Evolutionary conservation across 2,888 invertebrate genomes (phyloP).

Genomic region (Tetheella fluctuosa): DNA sequence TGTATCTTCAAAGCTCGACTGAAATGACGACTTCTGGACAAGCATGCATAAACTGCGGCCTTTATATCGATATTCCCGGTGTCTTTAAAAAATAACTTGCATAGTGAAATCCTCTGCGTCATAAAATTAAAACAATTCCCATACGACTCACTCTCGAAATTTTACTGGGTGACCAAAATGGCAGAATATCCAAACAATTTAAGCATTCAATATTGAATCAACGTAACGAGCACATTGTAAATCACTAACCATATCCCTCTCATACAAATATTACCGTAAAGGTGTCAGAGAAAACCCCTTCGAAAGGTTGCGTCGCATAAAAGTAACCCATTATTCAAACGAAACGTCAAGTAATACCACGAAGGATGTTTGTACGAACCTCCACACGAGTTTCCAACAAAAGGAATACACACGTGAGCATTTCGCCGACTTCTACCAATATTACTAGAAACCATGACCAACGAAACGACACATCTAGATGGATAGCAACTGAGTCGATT

Average conservation of each 20-base stretch:
- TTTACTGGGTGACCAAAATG: neutral
- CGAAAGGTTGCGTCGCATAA: constrained; percentile 45
- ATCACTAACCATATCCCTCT: neutral
- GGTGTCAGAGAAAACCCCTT: constrained; percentile 45
- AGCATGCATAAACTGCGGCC: no score
- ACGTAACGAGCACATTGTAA: neutral
- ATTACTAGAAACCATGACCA: constrained; percentile 44
- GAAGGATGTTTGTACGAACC: constrained; percentile 44
- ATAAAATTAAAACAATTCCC: no score
- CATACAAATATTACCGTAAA: constrained; percentile 27
- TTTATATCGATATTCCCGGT: no score
- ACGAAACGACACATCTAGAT: constrained; percentile 41
- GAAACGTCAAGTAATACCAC: constrained; percentile 53
- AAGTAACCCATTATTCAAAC: constrained; percentile 52
- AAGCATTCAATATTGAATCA: neutral
- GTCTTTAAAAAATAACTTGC: no score
- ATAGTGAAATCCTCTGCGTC: neutral
- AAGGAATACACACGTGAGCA: constrained; percentile 64
- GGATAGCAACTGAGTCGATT: constrained; percentile 30
- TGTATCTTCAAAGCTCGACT: no score
- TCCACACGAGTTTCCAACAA: constrained; percentile 52
- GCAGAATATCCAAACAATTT: neutral
- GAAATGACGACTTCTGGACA: no score
- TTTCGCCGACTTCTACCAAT: constrained; percentile 53
- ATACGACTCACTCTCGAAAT: no score